phyloP scores from a whole-genome alignment of 2,888 invertebrate genomes.

The Galerucella calmariensis region DNA sequence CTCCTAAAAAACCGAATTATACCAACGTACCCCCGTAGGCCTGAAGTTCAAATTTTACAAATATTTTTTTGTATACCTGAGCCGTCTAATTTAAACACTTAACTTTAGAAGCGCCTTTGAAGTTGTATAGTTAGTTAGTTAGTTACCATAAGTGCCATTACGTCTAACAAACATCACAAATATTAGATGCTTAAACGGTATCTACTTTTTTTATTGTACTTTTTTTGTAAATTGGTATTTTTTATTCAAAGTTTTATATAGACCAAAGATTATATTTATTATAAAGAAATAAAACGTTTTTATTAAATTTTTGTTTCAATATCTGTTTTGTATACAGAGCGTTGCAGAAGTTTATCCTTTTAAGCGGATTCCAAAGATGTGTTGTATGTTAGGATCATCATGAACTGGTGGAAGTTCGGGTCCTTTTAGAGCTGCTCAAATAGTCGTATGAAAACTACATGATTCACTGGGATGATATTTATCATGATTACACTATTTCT shows the following conservation, averaged over 20 bases:
- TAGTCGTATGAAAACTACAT: too few relatives aligned
- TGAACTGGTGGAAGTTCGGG: too few relatives aligned
- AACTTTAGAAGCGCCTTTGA: constrained; percentile 15
- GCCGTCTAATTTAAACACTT: constrained; percentile 4
- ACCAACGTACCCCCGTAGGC: constrained; percentile 9
- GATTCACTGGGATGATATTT: too few relatives aligned
- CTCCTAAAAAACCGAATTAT: constrained; percentile 58
- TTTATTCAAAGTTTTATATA: constrained; percentile 27
- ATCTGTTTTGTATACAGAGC: neutral
- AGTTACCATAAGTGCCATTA: constrained; percentile 58
- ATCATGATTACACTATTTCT: too few relatives aligned
- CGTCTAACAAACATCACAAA: constrained; percentile 20
- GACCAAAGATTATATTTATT: constrained; percentile 36
- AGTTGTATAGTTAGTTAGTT: constrained; percentile 44
- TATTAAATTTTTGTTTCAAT: constrained; percentile 6
- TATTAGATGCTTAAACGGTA: constrained; percentile 29
- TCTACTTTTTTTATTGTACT: constrained; percentile 23
- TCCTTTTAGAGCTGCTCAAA: too few relatives aligned
- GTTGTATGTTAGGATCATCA: too few relatives aligned
- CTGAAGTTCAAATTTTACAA: constrained; percentile 13
- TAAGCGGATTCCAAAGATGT: too few relatives aligned
- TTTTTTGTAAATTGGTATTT: constrained; percentile 31
- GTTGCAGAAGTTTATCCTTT: neutral
- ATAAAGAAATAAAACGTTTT: constrained; percentile 16
- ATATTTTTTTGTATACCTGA: constrained; percentile 17